Conservation (phyloP, 2,888 invertebrate species). For the Orthosia incerta region DNA sequence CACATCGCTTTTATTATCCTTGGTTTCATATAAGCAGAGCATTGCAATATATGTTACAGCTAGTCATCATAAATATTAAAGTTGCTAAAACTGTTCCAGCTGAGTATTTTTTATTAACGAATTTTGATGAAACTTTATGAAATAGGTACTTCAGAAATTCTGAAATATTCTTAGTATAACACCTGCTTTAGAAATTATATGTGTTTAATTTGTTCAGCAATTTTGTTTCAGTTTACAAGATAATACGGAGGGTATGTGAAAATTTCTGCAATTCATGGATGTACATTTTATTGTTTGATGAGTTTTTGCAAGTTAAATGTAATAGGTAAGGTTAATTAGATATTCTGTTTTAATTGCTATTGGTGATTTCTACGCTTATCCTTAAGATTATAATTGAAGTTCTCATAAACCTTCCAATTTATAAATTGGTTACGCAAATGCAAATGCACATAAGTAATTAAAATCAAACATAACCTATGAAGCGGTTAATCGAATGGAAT, state of each 20-base stretch:
- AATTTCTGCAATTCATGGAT: not conserved
- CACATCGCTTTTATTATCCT: conserved; percentile 44
- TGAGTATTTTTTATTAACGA: conserved; percentile 43
- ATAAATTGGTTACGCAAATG: conserved; percentile 20
- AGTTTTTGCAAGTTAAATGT: not conserved
- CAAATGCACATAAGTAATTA: conserved; percentile 43
- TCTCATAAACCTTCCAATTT: not conserved
- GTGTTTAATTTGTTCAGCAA: not conserved
- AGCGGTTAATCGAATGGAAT: conserved; percentile 23
- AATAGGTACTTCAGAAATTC: conserved; percentile 28
- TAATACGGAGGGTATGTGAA: not conserved
- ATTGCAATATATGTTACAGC: conserved; percentile 31
- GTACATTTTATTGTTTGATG: not conserved
- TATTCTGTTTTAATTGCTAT: conserved; percentile 6
- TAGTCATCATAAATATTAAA: conserved; percentile 44
- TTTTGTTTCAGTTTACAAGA: not conserved
- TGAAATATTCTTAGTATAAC: conserved; percentile 14
- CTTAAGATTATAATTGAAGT: conserved; percentile 3
- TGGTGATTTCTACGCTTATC: not conserved
- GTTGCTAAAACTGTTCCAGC: conserved; percentile 51
- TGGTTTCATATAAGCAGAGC: conserved; percentile 26
- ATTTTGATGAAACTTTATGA: conserved; percentile 42
- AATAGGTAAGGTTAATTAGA: conserved; percentile 1
- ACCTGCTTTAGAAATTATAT: not conserved
- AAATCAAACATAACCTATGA: conserved; percentile 39